Base-by-base conservation (phyloP, 2,113 vertebrate genomes). In the Delphinus delphis region DNA sequence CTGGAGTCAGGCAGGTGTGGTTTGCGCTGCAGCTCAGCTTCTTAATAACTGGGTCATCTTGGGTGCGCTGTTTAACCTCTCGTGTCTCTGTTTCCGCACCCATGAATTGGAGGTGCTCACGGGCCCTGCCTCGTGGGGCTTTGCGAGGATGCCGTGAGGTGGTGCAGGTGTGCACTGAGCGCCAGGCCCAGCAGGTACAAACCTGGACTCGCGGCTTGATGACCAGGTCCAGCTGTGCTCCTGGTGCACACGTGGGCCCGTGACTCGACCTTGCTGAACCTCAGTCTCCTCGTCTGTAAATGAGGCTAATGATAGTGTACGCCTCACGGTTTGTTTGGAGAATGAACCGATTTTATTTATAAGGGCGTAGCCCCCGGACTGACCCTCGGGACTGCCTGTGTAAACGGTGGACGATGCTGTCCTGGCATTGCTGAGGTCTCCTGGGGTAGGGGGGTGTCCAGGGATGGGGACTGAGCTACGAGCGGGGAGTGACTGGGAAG, bases 81-180 rank as follows among this genome's bases (percentile, higher is more conserved):
- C 41, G 1, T 0, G 6, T 1, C 38, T 74, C 50, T 4, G 5
- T 47, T 17, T 20, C 23, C 14, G 28, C 18, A 31, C 25, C 23
- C 60, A 1, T 26, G 36, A 79, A 44, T 2, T 38, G 62, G 60
- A 55, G 41, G 11, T 6, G 28, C 21, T 55, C 23, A 0, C 0
- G 2, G 36, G 60, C 31, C 60, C 77, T 44, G 26, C 68, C 65
- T 60, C 6, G 1, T 5, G 1, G 14, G 28, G 10, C 50, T 20
- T 20, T 26, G 31, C 4, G 73, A 62, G 67, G 28, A 8, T 5
- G 33, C 21, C 0, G 20, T 36, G 53, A 26, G 2, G 68, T 10
- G 31, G 14, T 38, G 28, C 90, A n/a, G 65, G 38, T 6, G 1
- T 15, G 28, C 41, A 14, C 33, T 50, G 14, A 76, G 74, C 6